These are phyloP conservation scores for Danio albolineatus DNA, from an alignment of 2,797 vertebrate genomes.

Conservation along the genomic window DNA sequence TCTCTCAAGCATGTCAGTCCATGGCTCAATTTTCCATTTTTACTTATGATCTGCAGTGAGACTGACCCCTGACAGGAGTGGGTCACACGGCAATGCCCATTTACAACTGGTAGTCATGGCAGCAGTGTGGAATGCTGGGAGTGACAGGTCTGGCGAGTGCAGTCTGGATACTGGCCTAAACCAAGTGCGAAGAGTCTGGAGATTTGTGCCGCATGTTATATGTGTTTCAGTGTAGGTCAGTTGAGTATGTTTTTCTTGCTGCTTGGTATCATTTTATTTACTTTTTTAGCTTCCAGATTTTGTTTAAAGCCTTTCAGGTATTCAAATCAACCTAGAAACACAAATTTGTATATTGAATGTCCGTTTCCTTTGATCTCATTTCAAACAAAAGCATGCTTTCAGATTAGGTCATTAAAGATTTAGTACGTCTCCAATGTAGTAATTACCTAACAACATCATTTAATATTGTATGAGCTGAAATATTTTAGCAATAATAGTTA, in stretches of 20 bases:
- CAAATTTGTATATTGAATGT: conserved; percentile 9
- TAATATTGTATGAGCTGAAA: no score
- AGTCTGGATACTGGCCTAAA: conserved; percentile 35
- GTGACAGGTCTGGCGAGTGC: conserved; percentile 34
- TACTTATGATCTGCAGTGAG: conserved; percentile 30
- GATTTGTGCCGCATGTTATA: conserved; percentile 7
- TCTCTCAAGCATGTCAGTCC: conserved; percentile 10
- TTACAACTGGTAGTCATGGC: conserved; percentile 48
- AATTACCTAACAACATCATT: neutral
- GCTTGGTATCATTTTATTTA: neutral
- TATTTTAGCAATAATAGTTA: neutral
- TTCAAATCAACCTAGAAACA: conserved; percentile 28
- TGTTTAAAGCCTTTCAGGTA: conserved; percentile 21
- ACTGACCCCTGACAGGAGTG: conserved; percentile 43
- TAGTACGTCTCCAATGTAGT: neutral
- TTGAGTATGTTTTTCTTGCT: conserved; percentile 17
- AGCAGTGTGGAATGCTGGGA: conserved; percentile 38
- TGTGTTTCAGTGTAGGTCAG: conserved; percentile 3
- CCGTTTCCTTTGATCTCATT: conserved; percentile 34
- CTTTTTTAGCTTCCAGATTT: neutral
- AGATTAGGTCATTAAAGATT: neutral
- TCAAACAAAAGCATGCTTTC: conserved; percentile 5
- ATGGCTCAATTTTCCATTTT: conserved; percentile 32
- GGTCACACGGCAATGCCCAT: conserved; percentile 44
- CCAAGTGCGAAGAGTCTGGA: conserved; percentile 28